These are phyloP conservation scores for Calcarius lapponicus DNA, from an alignment of 2,797 vertebrate genomes.

Conservation along the genomic window DNA sequence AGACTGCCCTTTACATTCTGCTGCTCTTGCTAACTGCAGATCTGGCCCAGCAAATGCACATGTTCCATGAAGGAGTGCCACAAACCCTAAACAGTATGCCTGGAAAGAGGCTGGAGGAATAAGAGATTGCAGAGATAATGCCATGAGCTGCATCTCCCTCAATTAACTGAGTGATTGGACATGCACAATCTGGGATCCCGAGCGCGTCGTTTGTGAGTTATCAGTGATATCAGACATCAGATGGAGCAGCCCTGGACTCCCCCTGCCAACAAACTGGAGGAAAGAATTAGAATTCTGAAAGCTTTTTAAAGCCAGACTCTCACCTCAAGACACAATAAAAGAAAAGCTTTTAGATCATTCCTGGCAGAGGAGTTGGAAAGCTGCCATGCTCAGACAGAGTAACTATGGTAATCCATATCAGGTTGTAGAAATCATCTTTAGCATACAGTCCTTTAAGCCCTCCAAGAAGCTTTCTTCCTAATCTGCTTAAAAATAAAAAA, in stretches of 20 bases:
- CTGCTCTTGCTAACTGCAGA: constrained; percentile 43
- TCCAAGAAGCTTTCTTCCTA: constrained; percentile 61
- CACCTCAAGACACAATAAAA: constrained; percentile 67
- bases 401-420: constrained; percentile 64
- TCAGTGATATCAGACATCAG: constrained; percentile 49
- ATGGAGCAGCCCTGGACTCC: background rate
- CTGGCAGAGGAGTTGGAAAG: constrained; percentile 67
- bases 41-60: constrained; percentile 27
- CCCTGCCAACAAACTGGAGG: constrained; percentile 41
- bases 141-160: constrained; percentile 46
- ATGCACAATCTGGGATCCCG: constrained; percentile 37
- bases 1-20: constrained; percentile 66
- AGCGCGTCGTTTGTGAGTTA: constrained; percentile 52
- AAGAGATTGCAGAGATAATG: constrained; percentile 51
- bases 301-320: constrained; percentile 63
- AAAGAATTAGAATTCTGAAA: constrained; percentile 64
- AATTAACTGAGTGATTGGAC: constrained; percentile 68
- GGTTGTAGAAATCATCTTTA: constrained; percentile 67
- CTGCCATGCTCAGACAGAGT: constrained; percentile 35
- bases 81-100: background rate
- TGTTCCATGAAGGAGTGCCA: background rate
- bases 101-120: background rate
- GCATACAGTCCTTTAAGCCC: constrained; percentile 44
- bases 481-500: constrained; percentile 62
- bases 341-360: constrained; percentile 71